Percentiles rank a stretch among this genome's conserved stretches.
Conservation (phyloP, 2,113 vertebrate genomes). For the Syngnathus typhle region DNA sequence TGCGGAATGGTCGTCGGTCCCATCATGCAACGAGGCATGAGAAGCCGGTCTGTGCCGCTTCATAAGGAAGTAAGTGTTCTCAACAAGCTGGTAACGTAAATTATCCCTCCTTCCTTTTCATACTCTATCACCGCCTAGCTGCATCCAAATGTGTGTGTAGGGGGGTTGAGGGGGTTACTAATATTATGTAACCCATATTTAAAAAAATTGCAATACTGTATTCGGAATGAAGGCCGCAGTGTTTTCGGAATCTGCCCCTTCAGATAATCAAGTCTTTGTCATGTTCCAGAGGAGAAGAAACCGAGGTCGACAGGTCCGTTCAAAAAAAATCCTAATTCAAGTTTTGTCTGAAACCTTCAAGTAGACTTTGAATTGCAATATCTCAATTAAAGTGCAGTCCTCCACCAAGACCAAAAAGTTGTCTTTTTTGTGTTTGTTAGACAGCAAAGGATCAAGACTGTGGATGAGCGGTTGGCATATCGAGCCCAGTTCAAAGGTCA, state of each 20-base stretch:
- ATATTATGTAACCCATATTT: constrained; percentile 47
- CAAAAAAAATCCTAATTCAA: background rate
- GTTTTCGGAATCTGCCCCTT: constrained; percentile 6
- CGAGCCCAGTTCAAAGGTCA: no score
- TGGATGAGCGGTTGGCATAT: no score
- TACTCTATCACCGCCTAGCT: constrained; percentile 37
- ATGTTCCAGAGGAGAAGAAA: constrained; percentile 5
- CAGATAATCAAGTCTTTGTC: constrained; percentile 17
- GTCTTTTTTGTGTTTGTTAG: no score
- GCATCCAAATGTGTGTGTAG: constrained; percentile 23
- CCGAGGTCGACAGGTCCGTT: background rate
- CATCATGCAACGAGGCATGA: constrained; percentile 46
- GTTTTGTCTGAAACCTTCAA: background rate
- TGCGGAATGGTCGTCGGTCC: constrained; percentile 29
- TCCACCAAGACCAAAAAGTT: no score
- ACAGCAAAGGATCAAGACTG: no score
- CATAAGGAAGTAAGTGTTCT: constrained; percentile 57
- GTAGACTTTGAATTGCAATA: background rate
- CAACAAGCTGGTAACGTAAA: constrained; percentile 23
- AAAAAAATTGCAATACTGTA: constrained; percentile 9
- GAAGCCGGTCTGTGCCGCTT: constrained; percentile 43
- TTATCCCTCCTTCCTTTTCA: constrained; percentile 29
- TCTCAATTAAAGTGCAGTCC: no score
- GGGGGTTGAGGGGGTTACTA: background rate
- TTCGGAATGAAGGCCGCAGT: constrained; percentile 19